Percentiles rank a stretch among this genome's conserved stretches.
Conservation (phyloP, 2,888 invertebrate species). For the Papilio protenor region DNA sequence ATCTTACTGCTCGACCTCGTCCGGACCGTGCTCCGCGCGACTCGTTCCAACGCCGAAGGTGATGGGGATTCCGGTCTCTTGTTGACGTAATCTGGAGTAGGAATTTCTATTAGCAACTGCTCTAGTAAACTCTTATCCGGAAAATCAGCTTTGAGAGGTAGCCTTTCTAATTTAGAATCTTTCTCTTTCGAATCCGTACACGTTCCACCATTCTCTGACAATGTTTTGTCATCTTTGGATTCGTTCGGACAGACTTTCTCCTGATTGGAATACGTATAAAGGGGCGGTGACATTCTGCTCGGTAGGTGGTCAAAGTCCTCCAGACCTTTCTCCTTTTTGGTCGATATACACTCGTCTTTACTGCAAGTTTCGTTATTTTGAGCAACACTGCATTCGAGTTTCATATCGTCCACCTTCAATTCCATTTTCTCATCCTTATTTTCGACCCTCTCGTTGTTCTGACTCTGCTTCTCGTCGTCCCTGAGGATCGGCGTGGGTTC, state of each 20-base stretch:
- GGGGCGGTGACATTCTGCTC: slow-evolving; percentile 88
- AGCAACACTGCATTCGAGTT: slow-evolving; percentile 50
- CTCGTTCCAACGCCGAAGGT: slow-evolving; percentile 76
- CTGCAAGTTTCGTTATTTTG: slow-evolving; percentile 48
- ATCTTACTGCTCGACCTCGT: slow-evolving; percentile 88
- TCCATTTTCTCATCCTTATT: slow-evolving; percentile 48
- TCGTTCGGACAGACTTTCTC: slow-evolving; percentile 85
- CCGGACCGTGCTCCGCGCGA: slow-evolving; percentile 82
- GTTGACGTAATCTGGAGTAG: slow-evolving; percentile 83
- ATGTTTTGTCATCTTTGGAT: slow-evolving; percentile 57
- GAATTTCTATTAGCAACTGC: slow-evolving; percentile 94
- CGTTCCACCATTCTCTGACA: slow-evolving; percentile 66
- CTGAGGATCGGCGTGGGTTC: slow-evolving; percentile 66
- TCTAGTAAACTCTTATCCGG: slow-evolving; percentile 87
- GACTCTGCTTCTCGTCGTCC: slow-evolving; percentile 54
- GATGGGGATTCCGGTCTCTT: slow-evolving; percentile 79
- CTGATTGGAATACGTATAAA: slow-evolving; percentile 91
- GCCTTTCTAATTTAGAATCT: slow-evolving; percentile 66
- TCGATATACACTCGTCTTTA: slow-evolving; percentile 48
- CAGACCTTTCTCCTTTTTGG: slow-evolving; percentile 59
- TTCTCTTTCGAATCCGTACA: slow-evolving; percentile 53
- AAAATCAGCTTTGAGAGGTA: slow-evolving; percentile 77
- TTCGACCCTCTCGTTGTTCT: slow-evolving; percentile 47
- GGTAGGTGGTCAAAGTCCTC: slow-evolving; percentile 87
- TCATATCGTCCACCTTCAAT: slow-evolving; percentile 46